Conservation (phyloP, 1,140 invertebrate genomes). For the Bombus terrestris region DNA sequence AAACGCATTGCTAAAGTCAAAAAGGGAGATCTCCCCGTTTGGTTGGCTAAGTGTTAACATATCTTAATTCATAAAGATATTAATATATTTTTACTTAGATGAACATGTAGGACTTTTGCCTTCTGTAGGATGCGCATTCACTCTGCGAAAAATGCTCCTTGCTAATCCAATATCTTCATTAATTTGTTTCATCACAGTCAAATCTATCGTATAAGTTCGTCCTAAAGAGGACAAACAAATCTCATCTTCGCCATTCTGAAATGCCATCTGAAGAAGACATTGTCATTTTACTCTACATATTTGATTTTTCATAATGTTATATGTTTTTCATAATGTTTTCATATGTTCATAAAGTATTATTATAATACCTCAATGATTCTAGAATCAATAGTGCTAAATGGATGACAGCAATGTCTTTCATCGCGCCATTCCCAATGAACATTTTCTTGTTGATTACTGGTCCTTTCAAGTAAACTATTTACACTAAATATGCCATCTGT, state of each 20-base stretch:
- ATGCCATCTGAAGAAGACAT: slow-evolving; percentile 88
- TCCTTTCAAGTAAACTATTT: slow-evolving; percentile 91
- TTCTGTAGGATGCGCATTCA: slow-evolving; percentile 81
- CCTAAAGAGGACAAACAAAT: slow-evolving; percentile 95
- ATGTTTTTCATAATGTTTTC: neutral
- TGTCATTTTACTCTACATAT: neutral
- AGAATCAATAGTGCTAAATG: slow-evolving; percentile 89
- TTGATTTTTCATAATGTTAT: neutral
- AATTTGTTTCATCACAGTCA: slow-evolving; percentile 98
- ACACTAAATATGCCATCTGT: slow-evolving; percentile 97
- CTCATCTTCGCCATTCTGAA: slow-evolving; percentile 96
- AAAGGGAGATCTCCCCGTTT: too few relatives aligned
- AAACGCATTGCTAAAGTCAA: too few relatives aligned
- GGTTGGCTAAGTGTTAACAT: too few relatives aligned
- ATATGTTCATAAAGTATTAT: neutral
- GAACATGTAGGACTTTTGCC: slow-evolving; percentile 80
- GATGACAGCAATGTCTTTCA: slow-evolving; percentile 89
- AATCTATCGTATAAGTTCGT: slow-evolving; percentile 97
- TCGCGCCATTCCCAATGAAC: slow-evolving; percentile 98
- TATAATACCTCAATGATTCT: slow-evolving; percentile 90
- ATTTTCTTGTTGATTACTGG: slow-evolving; percentile 88
- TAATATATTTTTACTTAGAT: slow-evolving; percentile 69
- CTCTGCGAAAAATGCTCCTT: slow-evolving; percentile 92
- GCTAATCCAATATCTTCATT: slow-evolving; percentile 98
- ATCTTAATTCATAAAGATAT: too few relatives aligned